Evolutionary conservation across 2,888 invertebrate genomes (phyloP).

Genomic region (Epicampocera succincta): DNA sequence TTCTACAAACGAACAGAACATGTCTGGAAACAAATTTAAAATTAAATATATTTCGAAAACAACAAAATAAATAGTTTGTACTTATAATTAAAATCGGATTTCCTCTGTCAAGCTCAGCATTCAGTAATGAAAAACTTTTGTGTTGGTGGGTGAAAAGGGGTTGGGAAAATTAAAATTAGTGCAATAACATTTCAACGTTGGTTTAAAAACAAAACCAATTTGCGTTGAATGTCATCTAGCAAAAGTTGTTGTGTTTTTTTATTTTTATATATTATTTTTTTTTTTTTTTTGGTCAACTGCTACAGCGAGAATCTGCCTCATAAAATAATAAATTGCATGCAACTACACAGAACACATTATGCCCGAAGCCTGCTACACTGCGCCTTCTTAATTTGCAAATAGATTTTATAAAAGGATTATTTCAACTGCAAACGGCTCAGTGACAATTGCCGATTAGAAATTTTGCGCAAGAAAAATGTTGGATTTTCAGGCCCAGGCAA

Average conservation of each 20-base stretch:
- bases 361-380: not conserved
- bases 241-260: not conserved
- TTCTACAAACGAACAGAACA: no score
- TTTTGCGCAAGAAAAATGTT: no score
- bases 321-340: slow-evolving; percentile 11
- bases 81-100: slow-evolving; percentile 25
- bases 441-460: not conserved
- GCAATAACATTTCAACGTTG: not conserved
- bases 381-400: not conserved
- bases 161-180: not conserved
- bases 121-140: no score
- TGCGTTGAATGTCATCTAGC: slow-evolving; percentile 19
- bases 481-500: no score
- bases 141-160: no score
- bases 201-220: slow-evolving; percentile 12
- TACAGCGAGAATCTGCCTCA: not conserved
- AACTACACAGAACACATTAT: not conserved
- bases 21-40: no score
- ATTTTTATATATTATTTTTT: no score
- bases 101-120: slow-evolving; percentile 9
- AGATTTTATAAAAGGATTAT: not conserved
- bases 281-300: no score
- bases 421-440: not conserved
- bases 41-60: no score
- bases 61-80: slow-evolving; percentile 4